Percentiles rank a stretch among this genome's conserved stretches.
These are phyloP conservation scores for Cantharis nigra DNA, from an alignment of 2,888 invertebrate species.

Conservation along the genomic window DNA sequence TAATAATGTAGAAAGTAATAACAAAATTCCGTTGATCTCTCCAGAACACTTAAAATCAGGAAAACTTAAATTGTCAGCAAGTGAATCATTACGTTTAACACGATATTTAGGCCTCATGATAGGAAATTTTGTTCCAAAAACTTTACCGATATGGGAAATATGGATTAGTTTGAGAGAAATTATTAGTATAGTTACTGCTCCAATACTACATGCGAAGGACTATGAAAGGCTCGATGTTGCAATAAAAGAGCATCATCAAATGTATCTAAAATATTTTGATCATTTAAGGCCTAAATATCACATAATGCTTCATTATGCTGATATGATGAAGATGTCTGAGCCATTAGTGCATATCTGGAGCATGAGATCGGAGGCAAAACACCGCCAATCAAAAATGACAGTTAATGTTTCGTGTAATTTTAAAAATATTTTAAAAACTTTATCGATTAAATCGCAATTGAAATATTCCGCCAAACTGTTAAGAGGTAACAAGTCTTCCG, in stretches of 20 bases:
- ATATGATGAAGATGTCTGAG: no score
- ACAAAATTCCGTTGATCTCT: background rate
- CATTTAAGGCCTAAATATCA: no score
- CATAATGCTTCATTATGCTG: no score
- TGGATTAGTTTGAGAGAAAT: background rate
- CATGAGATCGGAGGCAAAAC: no score
- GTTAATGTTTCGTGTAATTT: no score
- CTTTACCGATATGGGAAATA: conserved; percentile 12
- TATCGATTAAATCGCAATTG: no score
- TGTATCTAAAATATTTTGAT: background rate
- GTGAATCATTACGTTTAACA: background rate
- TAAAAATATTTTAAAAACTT: no score
- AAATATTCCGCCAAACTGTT: no score
- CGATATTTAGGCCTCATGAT: conserved; percentile 13
- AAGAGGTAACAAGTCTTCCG: no score
- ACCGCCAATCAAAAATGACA: no score
- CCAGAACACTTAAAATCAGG: background rate
- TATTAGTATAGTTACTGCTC: background rate
- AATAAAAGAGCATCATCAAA: conserved; percentile 13
- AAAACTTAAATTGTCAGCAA: background rate
- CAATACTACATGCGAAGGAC: background rate
- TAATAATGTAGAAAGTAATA: background rate
- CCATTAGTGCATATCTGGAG: no score
- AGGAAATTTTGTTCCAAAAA: conserved; percentile 28
- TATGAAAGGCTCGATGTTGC: background rate